Conservation (phyloP, 2,797 vertebrate genomes). For the Notoglanidium macrostoma region DNA sequence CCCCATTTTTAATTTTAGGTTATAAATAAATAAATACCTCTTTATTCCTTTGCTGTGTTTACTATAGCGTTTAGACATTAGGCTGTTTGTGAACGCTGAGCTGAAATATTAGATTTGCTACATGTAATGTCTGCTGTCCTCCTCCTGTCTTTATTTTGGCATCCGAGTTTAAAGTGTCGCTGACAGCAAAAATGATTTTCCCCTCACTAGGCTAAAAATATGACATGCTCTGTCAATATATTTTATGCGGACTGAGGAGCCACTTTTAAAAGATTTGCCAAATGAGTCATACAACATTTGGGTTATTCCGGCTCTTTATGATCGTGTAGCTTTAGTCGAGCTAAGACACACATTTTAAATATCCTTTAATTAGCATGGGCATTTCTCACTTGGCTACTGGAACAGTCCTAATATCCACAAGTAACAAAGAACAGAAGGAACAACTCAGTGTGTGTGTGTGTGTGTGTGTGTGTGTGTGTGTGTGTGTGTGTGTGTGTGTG, state of each 20-base stretch:
- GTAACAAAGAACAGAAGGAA: conserved; percentile 58
- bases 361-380: conserved; percentile 50
- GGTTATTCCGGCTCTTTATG: conserved; percentile 69
- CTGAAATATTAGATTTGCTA: conserved; percentile 71
- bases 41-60: conserved; percentile 51
- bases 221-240: conserved; percentile 54
- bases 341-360: conserved; percentile 67
- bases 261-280: conserved; percentile 70
- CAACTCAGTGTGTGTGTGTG: conserved; percentile 22
- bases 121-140: conserved; percentile 73
- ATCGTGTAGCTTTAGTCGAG: conserved; percentile 62
- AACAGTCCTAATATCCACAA: conserved; percentile 46
- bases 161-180: conserved; percentile 70
- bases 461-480: conserved; percentile 9
- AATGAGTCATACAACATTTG: conserved; percentile 71
- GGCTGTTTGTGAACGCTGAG: conserved; percentile 64
- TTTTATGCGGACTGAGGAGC: conserved; percentile 69
- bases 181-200: conserved; percentile 64
- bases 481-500: not conserved
- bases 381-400: conserved; percentile 31
- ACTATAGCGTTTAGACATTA: conserved; percentile 58
- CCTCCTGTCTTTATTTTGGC: conserved; percentile 77
- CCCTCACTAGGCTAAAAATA: conserved; percentile 67
- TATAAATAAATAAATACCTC: conserved; percentile 26
- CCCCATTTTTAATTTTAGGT: conserved; percentile 29